Evolutionary conservation across 2,888 invertebrate genomes (phyloP).

Genomic region (Phymatocera aterrima): DNA sequence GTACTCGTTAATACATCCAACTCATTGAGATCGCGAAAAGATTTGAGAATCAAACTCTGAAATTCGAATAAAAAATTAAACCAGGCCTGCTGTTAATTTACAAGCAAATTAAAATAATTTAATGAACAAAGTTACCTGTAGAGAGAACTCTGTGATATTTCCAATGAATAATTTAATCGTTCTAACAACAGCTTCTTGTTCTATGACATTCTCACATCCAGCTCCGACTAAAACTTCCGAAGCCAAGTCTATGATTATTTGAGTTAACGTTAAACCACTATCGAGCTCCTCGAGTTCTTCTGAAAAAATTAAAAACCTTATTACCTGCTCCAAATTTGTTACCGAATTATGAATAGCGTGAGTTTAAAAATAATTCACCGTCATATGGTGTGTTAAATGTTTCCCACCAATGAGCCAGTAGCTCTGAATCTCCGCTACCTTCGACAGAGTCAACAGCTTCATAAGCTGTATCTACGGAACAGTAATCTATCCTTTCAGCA

Average conservation of each 20-base stretch:
- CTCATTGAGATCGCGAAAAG: conserved; percentile 34
- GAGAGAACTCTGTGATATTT: conserved; percentile 70
- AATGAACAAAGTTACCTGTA: conserved; percentile 58
- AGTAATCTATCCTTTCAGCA: conserved; percentile 76
- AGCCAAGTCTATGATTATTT: conserved; percentile 73
- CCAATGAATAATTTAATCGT: conserved; percentile 74
- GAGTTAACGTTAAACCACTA: conserved; percentile 74
- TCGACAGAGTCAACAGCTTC: conserved; percentile 80
- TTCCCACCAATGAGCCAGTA: conserved; percentile 68
- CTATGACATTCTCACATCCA: conserved; percentile 71
- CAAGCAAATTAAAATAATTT: background rate
- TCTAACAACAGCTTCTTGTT: conserved; percentile 76
- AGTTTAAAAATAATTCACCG: conserved; percentile 54
- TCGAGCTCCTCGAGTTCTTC: conserved; percentile 77
- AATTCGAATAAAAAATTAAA: conserved; percentile 16
- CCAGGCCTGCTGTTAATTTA: background rate
- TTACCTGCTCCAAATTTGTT: background rate
- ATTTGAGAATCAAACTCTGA: conserved; percentile 22
- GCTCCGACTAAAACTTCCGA: conserved; percentile 76
- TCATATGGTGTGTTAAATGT: conserved; percentile 65
- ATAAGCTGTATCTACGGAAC: conserved; percentile 79
- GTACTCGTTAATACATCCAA: conserved; percentile 52
- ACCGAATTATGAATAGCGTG: background rate
- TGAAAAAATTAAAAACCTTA: conserved; percentile 59
- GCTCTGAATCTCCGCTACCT: conserved; percentile 67